Percentiles rank a stretch among this genome's conserved stretches.
These are phyloP conservation scores for Gallirallus australis DNA, from an alignment of 2,797 vertebrate species.

Conservation along the genomic window DNA sequence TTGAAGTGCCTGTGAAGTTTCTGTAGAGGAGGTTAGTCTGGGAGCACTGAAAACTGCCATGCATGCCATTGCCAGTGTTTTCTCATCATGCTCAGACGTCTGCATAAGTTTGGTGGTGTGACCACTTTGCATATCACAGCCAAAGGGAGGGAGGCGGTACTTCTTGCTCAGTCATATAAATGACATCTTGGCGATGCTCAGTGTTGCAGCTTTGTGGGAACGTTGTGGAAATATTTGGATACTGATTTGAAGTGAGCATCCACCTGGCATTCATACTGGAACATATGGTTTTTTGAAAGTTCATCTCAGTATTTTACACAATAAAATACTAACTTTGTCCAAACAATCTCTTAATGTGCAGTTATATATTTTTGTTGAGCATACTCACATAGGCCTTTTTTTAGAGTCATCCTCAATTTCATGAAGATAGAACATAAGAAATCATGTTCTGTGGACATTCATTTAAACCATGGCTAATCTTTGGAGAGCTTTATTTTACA, in stretches of 20 bases:
- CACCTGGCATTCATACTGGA: background rate
- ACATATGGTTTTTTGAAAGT: background rate
- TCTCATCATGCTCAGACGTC: background rate
- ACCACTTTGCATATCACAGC: background rate
- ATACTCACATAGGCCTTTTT: background rate
- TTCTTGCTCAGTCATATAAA: background rate
- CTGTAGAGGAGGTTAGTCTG: background rate
- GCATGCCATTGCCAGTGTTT: background rate
- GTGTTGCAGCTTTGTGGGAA: fast-evolving
- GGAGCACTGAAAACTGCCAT: background rate
- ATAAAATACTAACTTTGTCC: background rate
- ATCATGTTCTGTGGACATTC: background rate
- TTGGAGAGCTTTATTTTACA: slow-evolving; percentile 38
- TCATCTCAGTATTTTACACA: background rate
- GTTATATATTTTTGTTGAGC: background rate
- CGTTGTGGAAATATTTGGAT: background rate
- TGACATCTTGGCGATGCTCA: background rate
- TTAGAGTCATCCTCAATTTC: background rate
- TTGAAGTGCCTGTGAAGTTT: background rate
- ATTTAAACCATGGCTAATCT: slow-evolving; percentile 28
- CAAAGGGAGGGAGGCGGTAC: background rate
- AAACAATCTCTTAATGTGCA: background rate
- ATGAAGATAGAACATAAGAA: background rate
- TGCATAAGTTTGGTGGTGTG: background rate
- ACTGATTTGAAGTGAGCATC: background rate